These are phyloP conservation scores for Danio albolineatus DNA, from an alignment of 2,797 vertebrate species.

Conservation along the genomic window DNA sequence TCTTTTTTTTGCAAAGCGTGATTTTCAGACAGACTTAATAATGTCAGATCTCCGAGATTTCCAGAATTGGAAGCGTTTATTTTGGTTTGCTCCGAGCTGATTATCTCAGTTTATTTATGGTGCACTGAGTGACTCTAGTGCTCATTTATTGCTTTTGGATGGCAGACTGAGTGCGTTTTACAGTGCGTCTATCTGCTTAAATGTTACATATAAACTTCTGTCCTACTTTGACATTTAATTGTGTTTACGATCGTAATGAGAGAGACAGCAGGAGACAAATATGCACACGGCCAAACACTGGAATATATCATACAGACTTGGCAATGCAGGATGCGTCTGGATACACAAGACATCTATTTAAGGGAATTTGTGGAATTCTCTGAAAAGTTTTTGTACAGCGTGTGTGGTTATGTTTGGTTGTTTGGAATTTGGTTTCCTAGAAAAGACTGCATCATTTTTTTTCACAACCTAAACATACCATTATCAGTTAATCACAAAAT, in stretches of 20 bases:
- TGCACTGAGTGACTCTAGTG: neutral
- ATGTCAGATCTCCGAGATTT: neutral
- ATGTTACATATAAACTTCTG: conserved; percentile 30
- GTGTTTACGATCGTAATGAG: conserved; percentile 8
- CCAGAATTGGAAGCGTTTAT: neutral
- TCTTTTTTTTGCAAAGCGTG: neutral
- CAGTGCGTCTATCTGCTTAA: conserved; percentile 7
- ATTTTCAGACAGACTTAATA: conserved; percentile 35
- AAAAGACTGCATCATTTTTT: conserved; percentile 14
- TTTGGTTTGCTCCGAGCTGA: conserved; percentile 13
- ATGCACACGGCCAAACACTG: conserved; percentile 27
- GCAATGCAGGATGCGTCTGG: conserved; percentile 29
- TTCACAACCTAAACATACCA: conserved; percentile 10
- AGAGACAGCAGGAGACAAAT: conserved; percentile 24
- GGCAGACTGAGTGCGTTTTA: conserved; percentile 12
- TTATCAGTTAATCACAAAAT: neutral
- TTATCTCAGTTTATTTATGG: conserved; percentile 22
- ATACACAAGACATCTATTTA: conserved; percentile 5
- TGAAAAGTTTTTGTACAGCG: neutral
- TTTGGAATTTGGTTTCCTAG: conserved; percentile 3
- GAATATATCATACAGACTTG: conserved; percentile 51
- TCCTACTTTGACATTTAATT: neutral
- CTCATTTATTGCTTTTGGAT: conserved; percentile 19
- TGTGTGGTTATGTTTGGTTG: neutral
- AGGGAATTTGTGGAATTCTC: conserved; percentile 19